Base-by-base conservation (phyloP, 1,140 invertebrate genomes). In the Drosophila insularis region DNA sequence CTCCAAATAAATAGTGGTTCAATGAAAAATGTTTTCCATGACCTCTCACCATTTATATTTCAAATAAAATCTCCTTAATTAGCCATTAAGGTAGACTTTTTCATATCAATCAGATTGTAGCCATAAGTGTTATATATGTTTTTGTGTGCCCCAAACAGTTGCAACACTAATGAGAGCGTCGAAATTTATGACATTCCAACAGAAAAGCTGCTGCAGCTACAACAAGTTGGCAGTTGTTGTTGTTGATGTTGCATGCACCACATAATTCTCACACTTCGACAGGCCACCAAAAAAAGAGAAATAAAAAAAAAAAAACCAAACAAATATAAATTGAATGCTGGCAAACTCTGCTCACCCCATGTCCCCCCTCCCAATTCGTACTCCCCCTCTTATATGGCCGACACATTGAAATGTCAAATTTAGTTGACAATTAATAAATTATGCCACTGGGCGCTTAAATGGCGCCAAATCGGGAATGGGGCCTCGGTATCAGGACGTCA, bases 381-480 rank as follows among this genome's bases (percentile, higher is more conserved):
- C 43, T 7, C 11, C n/a, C 31, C 50, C 37, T 46, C 21, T 14
- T 59, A 50, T 61, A 76, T 56, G 55, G 50, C 61, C 27, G 71
- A 77, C 85, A 84, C 84, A 89, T 84, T 84, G 84, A 89, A 89
- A 89, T 89, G 84, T 89, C 84, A 89, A 89, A 84, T 89, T 89
- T 89, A 89, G 84, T 82, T 89, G 84, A 89, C 84, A 89, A 89
- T 89, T 89, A 89, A 89, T 89, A 89, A 89, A 89, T 89, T 80
- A 89, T 89, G 71, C 66, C 54, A 78, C 71, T 68, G 85, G 55
- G 73, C 80, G 80, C 77, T 89, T 89, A 89, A 89, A 73, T 89
- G 85, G 84, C 84, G 84, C 84, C 84, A 89, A 55, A 59, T 27
- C 37, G 54, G 53, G 61, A 40, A 78, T 50, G 62, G 67, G 75